Percentiles rank a stretch among this genome's conserved stretches.
Evolutionary conservation across 2,797 vertebrate species (phyloP).

Genomic region (Smutsia temminckii): DNA sequence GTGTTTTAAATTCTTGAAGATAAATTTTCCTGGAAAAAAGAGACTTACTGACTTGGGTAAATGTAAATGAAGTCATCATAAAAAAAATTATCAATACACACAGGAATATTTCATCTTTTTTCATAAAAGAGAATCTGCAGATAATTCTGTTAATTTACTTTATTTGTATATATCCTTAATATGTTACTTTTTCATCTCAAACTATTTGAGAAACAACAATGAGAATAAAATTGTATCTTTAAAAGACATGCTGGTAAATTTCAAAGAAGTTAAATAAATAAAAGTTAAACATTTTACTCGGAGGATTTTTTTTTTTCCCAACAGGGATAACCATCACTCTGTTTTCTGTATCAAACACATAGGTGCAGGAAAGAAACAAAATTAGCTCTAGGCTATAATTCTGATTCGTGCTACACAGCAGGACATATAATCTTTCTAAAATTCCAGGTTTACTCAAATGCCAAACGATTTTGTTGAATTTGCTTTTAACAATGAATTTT

Average conservation of each 20-base stretch:
- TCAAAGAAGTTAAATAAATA: neutral
- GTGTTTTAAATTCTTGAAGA: conserved; percentile 33
- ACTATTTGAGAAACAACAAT: neutral
- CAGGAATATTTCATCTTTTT: neutral
- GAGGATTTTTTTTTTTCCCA: neutral
- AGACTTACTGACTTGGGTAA: neutral
- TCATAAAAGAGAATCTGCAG: neutral
- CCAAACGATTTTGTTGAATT: neutral
- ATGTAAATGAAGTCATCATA: conserved; percentile 6
- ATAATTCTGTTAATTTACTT: neutral
- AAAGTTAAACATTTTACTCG: neutral
- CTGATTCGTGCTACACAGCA: neutral
- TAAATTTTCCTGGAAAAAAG: neutral
- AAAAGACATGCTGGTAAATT: neutral
- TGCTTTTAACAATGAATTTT: neutral
- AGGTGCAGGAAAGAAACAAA: conserved; percentile 14
- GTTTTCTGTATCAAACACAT: neutral
- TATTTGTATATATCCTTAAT: neutral
- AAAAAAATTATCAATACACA: neutral
- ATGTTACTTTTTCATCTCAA: conserved; percentile 6
- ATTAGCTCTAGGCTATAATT: neutral
- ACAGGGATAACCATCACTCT: neutral
- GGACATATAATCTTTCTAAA: neutral
- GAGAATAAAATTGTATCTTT: neutral
- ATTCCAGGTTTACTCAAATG: neutral